A percentile compares a stretch with the other conserved stretches of the same genome.
These are phyloP conservation scores for Triops cancriformis DNA, from an alignment of 1,140 invertebrate genomes.

Conservation along the genomic window DNA sequence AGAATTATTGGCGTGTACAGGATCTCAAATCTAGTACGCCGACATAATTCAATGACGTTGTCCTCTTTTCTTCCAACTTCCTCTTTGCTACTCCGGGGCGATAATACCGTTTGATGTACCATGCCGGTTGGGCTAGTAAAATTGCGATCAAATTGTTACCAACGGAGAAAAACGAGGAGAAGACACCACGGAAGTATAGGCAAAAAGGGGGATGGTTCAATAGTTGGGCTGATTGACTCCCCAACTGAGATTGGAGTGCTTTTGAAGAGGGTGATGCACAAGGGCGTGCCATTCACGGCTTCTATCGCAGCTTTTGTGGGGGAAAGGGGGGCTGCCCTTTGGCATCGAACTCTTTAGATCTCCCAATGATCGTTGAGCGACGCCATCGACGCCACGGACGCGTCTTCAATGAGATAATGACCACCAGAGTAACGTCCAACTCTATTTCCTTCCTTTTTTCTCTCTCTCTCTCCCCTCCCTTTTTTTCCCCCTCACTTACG, in stretches of 20 bases:
- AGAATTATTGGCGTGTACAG: background rate
- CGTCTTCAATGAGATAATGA: background rate
- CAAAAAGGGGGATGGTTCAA: background rate
- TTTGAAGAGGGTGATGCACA: conserved; percentile 10
- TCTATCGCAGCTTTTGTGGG: conserved; percentile 8
- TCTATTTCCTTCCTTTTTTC: background rate
- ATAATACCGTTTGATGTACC: background rate
- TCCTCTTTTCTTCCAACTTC: background rate
- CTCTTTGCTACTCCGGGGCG: background rate
- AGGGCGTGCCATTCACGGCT: background rate
- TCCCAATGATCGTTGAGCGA: conserved; percentile 9
- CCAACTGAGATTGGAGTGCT: background rate
- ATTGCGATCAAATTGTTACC: conserved; percentile 2
- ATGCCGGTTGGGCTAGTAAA: background rate
- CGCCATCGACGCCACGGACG: background rate
- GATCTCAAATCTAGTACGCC: background rate
- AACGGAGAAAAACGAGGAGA: background rate
- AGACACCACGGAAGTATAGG: background rate
- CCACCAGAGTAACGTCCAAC: background rate
- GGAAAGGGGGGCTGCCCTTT: background rate
- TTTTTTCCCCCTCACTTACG: background rate
- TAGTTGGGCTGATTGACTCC: conserved; percentile 10
- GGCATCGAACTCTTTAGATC: background rate
- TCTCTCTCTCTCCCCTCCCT: background rate
- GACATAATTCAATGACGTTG: background rate